Conservation (phyloP, 2,888 invertebrate species). For the Philonicus albiceps region DNA sequence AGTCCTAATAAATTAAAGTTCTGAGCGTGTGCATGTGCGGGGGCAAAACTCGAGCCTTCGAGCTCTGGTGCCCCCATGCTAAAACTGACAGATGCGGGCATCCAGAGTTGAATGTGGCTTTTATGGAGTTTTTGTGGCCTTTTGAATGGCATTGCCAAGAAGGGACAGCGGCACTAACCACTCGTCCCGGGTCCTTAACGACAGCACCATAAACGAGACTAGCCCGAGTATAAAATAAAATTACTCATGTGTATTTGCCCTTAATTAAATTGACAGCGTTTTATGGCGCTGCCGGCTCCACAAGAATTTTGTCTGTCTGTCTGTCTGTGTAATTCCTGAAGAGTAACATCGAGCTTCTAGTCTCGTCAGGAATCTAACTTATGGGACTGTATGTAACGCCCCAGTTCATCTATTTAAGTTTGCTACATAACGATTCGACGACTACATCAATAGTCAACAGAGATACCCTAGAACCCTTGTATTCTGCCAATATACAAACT, state of each 20-base stretch:
- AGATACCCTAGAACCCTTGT: neutral
- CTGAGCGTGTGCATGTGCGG: neutral
- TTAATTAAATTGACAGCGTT: conserved; percentile 30
- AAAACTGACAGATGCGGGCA: neutral
- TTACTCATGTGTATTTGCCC: conserved; percentile 28
- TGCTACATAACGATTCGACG: neutral
- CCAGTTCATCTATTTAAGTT: neutral
- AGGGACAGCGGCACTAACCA: neutral
- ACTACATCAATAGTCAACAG: neutral
- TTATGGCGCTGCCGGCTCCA: conserved; percentile 7
- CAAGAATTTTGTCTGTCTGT: conserved; percentile 6
- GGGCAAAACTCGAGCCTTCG: neutral
- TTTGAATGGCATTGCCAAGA: neutral
- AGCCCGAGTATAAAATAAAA: conserved; percentile 12
- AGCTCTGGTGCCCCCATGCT: neutral
- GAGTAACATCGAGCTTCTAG: neutral
- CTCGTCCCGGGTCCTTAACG: neutral
- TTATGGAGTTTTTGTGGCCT: conserved; percentile 16
- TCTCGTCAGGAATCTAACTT: neutral
- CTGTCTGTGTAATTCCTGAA: neutral
- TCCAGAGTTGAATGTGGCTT: neutral
- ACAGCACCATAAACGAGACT: neutral
- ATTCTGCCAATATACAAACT: neutral
- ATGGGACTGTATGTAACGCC: neutral
- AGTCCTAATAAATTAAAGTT: conserved; percentile 12